Percentiles rank a stretch among this genome's conserved stretches.
These are phyloP conservation scores for Dermatemys mawii DNA, from an alignment of 2,113 vertebrate genomes.

Conservation along the genomic window DNA sequence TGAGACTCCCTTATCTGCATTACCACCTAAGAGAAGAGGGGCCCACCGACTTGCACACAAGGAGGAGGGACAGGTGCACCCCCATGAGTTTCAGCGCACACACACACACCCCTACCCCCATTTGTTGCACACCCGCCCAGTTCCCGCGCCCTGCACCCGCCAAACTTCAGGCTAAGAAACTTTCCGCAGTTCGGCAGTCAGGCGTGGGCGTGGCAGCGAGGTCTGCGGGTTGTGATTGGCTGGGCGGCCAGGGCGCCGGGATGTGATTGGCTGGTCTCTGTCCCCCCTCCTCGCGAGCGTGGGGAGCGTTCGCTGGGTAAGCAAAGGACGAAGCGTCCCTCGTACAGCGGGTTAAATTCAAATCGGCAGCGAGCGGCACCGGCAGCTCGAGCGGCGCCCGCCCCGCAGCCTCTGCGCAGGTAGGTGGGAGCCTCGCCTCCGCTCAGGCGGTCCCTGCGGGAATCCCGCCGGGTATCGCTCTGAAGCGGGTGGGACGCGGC, in stretches of 20 bases:
- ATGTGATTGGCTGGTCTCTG: background rate
- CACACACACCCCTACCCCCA: background rate
- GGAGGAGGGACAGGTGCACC: background rate
- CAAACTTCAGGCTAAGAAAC: background rate
- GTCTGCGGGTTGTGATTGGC: background rate
- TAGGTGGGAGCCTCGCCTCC: background rate
- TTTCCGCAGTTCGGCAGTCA: background rate
- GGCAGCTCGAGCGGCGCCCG: background rate
- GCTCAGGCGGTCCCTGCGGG: rapidly evolving
- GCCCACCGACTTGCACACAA: background rate
- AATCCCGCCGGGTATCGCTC: rapidly evolving
- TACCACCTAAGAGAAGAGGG: background rate
- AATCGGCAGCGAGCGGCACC: constrained; percentile 4
- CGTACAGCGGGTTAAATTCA: constrained; percentile 20
- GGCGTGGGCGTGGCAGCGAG: background rate
- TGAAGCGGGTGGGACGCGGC: too few relatives aligned
- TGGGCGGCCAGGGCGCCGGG: background rate
- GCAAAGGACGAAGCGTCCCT: background rate
- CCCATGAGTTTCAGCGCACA: too few relatives aligned
- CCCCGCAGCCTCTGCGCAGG: background rate
- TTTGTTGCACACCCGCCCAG: background rate
- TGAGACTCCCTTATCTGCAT: background rate
- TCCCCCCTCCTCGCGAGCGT: background rate
- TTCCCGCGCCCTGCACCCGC: background rate
- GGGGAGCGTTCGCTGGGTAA: background rate